Evolutionary conservation across 2,888 invertebrate genomes (phyloP), one percentile per base, ranked within the genome.

Genomic region (Hetaerina titia): DNA sequence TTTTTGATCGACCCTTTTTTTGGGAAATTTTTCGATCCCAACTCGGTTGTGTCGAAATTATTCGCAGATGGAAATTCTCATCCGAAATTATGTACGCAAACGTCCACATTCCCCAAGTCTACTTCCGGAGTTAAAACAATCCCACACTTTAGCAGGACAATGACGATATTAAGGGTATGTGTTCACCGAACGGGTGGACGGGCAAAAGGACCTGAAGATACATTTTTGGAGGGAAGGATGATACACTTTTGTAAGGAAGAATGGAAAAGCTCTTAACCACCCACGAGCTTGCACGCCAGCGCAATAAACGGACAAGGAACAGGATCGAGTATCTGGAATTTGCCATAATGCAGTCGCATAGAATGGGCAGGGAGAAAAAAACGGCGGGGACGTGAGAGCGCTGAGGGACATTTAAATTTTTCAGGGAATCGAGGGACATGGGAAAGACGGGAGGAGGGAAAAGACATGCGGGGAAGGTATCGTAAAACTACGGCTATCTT

Each of bases 401-500:
- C 11, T 11, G 22, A 9, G 31, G 13, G 81, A 31, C 25, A 15
- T 69, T 69, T 81, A 22, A 81, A 81, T 31, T 31, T 31, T 81
- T 81, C 9, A 31, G 81, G 81, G 11, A 81, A 81, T 81, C 25
- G 31, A 31, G 81, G n/a, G 81, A 22, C 81, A 81, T 13, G 31
- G 81, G 31, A 31, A 2, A 31, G 31, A 11, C n/a, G 8, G 60
- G 25, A 25, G 25, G 81, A 31, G 5, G 31, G 81, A 8, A 81
- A 31, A 31, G 31, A 25, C 22, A 81, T 11, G 2, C 13, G 81
- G 81, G 81, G 81, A 81, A 9, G 81, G 31, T 31, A 31, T 81
- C 81, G 81, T 81, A 81, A 81, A 81, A 81, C 81, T 81, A 31
- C 31, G 13, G 81, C 31, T 81, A 81, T 81, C 81, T 25, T 25